phyloP scores from a whole-genome alignment of 64 coral and sea anemone species.

The Pachyseris speciosa region DNA sequence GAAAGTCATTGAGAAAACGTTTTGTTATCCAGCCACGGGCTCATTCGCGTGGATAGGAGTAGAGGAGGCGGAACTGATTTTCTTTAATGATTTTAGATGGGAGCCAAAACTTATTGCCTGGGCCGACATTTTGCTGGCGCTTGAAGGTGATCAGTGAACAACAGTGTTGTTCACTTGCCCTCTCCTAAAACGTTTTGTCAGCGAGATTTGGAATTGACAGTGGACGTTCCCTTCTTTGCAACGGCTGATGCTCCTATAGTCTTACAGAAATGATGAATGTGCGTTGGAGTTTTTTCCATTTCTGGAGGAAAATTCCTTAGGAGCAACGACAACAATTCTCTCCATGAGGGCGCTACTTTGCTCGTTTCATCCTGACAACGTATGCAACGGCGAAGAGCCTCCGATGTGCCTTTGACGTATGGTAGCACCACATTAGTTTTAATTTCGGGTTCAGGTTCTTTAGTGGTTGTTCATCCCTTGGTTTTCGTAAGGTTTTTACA shows the following conservation, averaged over 20 bases:
- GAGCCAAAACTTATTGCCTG: constrained; percentile 49
- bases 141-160: constrained; percentile 75
- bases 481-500: no score
- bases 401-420: no score
- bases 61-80: constrained; percentile 44
- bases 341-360: constrained; percentile 56
- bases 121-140: constrained; percentile 51
- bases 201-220: neutral
- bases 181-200: constrained; percentile 35
- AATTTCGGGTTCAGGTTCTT: no score
- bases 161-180: constrained; percentile 46
- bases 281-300: constrained; percentile 20
- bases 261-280: constrained; percentile 46
- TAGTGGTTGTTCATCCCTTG: no score
- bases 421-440: no score
- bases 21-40: constrained; percentile 67
- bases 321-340: constrained; percentile 18
- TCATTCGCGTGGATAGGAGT: constrained; percentile 68
- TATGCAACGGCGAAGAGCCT: no score
- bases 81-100: constrained; percentile 73
- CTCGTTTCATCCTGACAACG: constrained; percentile 61
- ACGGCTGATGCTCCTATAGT: neutral
- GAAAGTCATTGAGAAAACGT: constrained; percentile 37
- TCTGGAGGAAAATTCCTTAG: neutral
- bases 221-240: neutral